Evolutionary conservation across 2,797 vertebrate species (phyloP).

Genomic region (Tamandua tetradactyla): DNA sequence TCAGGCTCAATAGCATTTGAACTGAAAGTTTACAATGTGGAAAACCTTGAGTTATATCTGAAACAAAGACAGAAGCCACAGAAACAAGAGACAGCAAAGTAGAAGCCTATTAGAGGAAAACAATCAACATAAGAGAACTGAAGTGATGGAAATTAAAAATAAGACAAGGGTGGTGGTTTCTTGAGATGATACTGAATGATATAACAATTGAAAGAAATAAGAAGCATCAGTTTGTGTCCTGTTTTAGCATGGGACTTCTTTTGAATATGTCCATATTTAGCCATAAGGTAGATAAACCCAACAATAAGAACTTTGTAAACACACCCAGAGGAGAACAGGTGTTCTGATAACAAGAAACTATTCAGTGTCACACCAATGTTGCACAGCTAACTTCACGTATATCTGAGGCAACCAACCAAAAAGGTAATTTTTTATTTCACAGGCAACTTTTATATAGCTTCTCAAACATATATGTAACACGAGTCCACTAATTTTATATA

Average conservation of each 20-base stretch:
- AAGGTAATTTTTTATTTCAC: background rate
- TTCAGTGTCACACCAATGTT: background rate
- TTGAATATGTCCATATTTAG: conserved; percentile 72
- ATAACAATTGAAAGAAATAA: conserved; percentile 10
- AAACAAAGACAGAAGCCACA: conserved; percentile 32
- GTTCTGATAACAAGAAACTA: conserved; percentile 52
- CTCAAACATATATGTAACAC: background rate
- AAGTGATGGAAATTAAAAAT: conserved; percentile 37
- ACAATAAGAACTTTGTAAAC: conserved; percentile 53
- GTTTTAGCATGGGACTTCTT: conserved; percentile 49
- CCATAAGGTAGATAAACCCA: conserved; percentile 37
- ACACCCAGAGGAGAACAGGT: conserved; percentile 61
- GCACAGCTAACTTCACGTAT: conserved; percentile 7
- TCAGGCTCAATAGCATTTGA: background rate
- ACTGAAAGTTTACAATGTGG: background rate
- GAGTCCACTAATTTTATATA: background rate
- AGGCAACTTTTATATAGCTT: conserved; percentile 2
- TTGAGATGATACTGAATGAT: conserved; percentile 35
- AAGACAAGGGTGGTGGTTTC: background rate
- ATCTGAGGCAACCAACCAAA: conserved; percentile 33
- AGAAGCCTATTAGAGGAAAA: background rate
- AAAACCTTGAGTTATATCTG: conserved; percentile 34
- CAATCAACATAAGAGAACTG: background rate
- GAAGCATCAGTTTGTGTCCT: background rate
- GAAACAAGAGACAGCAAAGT: background rate